Conservation (phyloP, 1,140 invertebrate genomes). For the Achroia grisella region DNA sequence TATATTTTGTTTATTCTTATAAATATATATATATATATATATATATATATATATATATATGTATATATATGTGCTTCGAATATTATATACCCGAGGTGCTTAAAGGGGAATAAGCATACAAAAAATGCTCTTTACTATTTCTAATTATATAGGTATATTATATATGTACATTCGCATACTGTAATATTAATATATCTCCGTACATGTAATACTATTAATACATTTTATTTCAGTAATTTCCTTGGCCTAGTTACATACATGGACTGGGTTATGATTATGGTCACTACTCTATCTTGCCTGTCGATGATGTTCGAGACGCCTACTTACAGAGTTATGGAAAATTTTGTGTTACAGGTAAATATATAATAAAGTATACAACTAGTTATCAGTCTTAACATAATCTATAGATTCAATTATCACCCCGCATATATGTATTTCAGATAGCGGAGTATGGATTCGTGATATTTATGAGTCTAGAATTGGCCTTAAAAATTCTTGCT, state of each 20-base stretch:
- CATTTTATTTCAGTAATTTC: conserved; percentile 86
- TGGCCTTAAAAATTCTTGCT: conserved; percentile 96
- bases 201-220: no score
- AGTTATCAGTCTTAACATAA: not conserved
- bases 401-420: not conserved
- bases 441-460: conserved; percentile 99
- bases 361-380: not conserved
- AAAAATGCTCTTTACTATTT: no score
- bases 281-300: conserved; percentile 96
- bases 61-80: no score
- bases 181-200: no score
- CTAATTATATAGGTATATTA: no score
- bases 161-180: no score
- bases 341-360: conserved; percentile 78
- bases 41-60: no score
- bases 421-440: conserved; percentile 69
- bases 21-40: no score
- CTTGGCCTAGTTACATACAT: conserved; percentile 98
- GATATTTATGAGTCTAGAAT: conserved; percentile 97
- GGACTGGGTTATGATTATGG: conserved; percentile 99
- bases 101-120: no score
- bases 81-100: no score
- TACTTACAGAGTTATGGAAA: conserved; percentile 88
- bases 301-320: conserved; percentile 99
- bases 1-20: no score